Conservation (phyloP, 2,113 vertebrate species). For the Centropristis striata region DNA sequence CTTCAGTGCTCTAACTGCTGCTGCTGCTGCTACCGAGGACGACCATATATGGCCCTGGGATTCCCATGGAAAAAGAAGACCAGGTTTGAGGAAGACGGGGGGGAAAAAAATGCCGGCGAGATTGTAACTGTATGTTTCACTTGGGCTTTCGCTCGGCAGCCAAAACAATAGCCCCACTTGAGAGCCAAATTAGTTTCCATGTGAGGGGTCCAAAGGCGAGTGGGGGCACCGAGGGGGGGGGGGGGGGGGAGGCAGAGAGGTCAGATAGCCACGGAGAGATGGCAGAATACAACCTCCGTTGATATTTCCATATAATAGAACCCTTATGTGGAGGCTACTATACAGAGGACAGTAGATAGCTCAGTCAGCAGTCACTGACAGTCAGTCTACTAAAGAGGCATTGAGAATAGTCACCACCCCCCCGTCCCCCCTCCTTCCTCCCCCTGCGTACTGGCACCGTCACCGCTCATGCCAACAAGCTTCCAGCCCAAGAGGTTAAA, state of each 20-base stretch:
- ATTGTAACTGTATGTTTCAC: conserved; percentile 76
- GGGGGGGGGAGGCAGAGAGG: conserved; percentile 37
- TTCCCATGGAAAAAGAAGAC: conserved; percentile 90
- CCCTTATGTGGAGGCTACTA: conserved; percentile 55
- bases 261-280: conserved; percentile 52
- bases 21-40: conserved; percentile 80
- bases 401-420: conserved; percentile 29
- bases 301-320: conserved; percentile 70
- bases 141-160: conserved; percentile 70
- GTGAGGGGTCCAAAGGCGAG: conserved; percentile 62
- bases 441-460: conserved; percentile 14
- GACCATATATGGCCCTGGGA: conserved; percentile 96
- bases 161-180: conserved; percentile 75
- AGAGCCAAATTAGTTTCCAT: conserved; percentile 72
- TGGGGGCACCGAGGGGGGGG: conserved; percentile 7
- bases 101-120: conserved; percentile 60
- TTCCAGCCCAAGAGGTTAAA: conserved; percentile 53
- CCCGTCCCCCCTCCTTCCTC: not conserved
- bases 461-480: conserved; percentile 38
- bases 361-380: conserved; percentile 51
- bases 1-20: conserved; percentile 53
- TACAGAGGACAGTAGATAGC: conserved; percentile 48
- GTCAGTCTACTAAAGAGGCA: conserved; percentile 54
- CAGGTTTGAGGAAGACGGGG: conserved; percentile 63
- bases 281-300: conserved; percentile 56